phyloP scores from a whole-genome alignment of 2,888 invertebrate species.

The Anthrax anthrax region DNA sequence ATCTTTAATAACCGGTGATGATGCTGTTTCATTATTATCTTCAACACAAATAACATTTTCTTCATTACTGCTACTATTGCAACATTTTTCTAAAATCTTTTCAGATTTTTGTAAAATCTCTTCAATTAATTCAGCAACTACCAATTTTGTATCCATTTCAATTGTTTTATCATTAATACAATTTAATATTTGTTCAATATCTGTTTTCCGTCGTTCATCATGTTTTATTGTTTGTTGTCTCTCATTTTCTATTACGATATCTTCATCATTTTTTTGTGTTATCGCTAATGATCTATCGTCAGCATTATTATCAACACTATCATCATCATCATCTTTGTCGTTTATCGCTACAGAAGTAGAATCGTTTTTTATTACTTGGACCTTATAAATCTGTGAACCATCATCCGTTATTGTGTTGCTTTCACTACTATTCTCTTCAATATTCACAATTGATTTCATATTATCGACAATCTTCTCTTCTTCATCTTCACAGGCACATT shows the following conservation, averaged over 20 bases:
- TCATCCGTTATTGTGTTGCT: conserved; percentile 33
- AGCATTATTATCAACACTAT: conserved; percentile 8
- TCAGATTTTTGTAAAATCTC: conserved; percentile 39
- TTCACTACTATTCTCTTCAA: conserved; percentile 14
- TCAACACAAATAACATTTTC: conserved; percentile 14
- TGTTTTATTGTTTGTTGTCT: conserved; percentile 22
- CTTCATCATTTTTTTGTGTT: conserved; percentile 1
- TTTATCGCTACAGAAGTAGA: conserved; percentile 21
- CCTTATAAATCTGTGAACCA: too few species aligned
- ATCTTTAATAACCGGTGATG: conserved; percentile 37
- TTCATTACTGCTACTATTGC: conserved; percentile 27
- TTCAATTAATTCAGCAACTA: conserved; percentile 38
- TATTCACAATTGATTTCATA: conserved; percentile 11
- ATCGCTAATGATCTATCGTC: conserved; percentile 10
- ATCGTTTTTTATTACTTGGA: conserved; percentile 29
- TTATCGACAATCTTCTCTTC: conserved; percentile 2
- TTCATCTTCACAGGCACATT: conserved; percentile 19
- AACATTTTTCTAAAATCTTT: conserved; percentile 36
- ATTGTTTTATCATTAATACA: conserved; percentile 29
- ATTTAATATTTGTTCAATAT: conserved; percentile 17
- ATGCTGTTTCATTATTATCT: conserved; percentile 12
- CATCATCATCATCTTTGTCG: not conserved
- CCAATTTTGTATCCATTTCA: conserved; percentile 35
- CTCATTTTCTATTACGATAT: too few species aligned
- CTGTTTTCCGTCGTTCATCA: conserved; percentile 19